A percentile compares a stretch with the other conserved stretches of the same genome.
Evolutionary conservation across 2,888 invertebrate species (phyloP).

Genomic region (Girardia tigrina): DNA sequence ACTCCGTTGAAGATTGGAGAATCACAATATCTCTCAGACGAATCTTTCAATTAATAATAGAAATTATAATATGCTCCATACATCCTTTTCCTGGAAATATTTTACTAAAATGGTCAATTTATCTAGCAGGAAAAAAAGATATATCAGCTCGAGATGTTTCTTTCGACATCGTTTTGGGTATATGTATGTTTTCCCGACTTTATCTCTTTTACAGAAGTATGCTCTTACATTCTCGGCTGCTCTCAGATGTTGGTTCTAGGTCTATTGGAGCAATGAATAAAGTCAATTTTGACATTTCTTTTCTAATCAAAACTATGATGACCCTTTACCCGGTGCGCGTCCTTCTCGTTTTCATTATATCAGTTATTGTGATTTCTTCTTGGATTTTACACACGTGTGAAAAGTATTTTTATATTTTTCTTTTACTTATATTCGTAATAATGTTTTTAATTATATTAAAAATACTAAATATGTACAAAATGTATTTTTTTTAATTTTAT

Average conservation of each 20-base stretch:
- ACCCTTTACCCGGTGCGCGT: constrained; percentile 92
- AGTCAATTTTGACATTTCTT: constrained; percentile 58
- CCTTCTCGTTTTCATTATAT: constrained; percentile 88
- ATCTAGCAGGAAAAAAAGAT: neutral
- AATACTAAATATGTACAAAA: too few species aligned
- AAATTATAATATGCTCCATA: neutral
- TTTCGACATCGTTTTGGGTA: constrained; percentile 80
- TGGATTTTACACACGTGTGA: constrained; percentile 92
- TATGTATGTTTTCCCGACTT: constrained; percentile 93
- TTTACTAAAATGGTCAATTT: constrained; percentile 15
- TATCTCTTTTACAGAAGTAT: constrained; percentile 94
- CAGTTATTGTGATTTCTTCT: constrained; percentile 92
- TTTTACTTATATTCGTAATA: too few species aligned
- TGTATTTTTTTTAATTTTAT: too few species aligned
- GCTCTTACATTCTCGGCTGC: constrained; percentile 89
- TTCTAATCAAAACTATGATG: constrained; percentile 86
- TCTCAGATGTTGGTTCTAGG: constrained; percentile 90
- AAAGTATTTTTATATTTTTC: constrained; percentile 66
- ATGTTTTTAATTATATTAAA: too few species aligned
- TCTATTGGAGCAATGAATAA: constrained; percentile 52
- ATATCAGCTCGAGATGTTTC: constrained; percentile 32
- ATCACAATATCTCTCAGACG: neutral
- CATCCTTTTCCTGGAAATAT: constrained; percentile 9
- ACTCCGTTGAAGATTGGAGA: constrained; percentile 6
- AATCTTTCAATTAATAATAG: neutral